phyloP scores from a whole-genome alignment of 2,888 invertebrate genomes.

The Heliconius charithonia region DNA sequence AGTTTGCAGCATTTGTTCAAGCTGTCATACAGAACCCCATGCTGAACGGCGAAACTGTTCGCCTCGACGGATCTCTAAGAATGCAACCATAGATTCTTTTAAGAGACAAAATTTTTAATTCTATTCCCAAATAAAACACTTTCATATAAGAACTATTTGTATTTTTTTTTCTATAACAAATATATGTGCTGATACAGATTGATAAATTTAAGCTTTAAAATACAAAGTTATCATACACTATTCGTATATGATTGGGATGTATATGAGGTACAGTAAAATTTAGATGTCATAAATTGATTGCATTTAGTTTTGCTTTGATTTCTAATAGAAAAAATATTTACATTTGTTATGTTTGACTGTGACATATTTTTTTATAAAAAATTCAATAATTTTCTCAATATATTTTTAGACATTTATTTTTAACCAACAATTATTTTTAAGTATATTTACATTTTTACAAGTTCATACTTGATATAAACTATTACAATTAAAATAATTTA shows the following conservation, averaged over 20 bases:
- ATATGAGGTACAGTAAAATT: background rate
- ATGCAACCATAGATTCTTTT: constrained; percentile 76
- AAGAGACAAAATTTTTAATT: background rate
- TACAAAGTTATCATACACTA: background rate
- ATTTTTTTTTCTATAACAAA: background rate
- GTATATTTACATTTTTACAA: background rate
- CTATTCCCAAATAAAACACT: constrained; percentile 2
- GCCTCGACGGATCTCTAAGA: constrained; percentile 83
- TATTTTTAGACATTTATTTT: background rate
- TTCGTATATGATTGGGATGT: background rate
- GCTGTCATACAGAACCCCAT: constrained; percentile 83
- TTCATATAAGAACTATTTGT: background rate
- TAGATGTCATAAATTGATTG: background rate
- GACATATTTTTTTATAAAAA: too few species aligned
- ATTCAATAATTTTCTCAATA: too few species aligned
- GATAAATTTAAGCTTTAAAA: constrained; percentile 5
- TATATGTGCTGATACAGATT: background rate
- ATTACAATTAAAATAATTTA: background rate
- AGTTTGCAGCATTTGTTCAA: constrained; percentile 81
- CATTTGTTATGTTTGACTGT: background rate
- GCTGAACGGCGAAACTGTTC: constrained; percentile 84
- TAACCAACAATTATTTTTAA: background rate
- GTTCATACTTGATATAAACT: background rate
- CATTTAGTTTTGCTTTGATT: background rate
- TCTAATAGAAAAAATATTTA: background rate